Evolutionary conservation across 2,888 invertebrate species (phyloP).

Genomic region (Leptinotarsa peninsularis): DNA sequence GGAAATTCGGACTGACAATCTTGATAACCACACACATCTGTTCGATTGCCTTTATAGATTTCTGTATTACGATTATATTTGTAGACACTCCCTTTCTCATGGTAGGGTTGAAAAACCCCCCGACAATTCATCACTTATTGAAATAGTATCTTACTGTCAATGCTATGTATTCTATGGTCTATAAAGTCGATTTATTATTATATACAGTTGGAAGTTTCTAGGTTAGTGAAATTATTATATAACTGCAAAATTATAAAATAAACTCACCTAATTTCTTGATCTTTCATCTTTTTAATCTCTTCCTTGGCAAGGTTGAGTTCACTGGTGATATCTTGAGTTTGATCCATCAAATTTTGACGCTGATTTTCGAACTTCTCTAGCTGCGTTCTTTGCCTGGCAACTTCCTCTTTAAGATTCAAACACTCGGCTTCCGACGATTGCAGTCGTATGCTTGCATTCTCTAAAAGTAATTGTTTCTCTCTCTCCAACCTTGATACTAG

Average conservation of each 20-base stretch:
- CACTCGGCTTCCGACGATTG: constrained; percentile 78
- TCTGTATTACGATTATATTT: no score
- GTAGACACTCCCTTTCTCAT: no score
- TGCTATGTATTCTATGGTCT: no score
- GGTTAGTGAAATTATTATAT: neutral
- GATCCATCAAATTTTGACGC: constrained; percentile 69
- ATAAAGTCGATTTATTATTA: no score
- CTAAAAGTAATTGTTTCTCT: constrained; percentile 82
- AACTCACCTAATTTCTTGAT: constrained; percentile 62
- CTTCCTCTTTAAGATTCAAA: constrained; percentile 74
- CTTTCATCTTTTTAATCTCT: constrained; percentile 58
- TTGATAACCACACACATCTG: no score
- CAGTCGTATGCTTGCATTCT: constrained; percentile 79
- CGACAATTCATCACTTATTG: no score
- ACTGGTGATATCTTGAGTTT: constrained; percentile 70
- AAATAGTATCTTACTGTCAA: no score
- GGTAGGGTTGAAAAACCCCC: no score
- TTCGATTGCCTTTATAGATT: no score
- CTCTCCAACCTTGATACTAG: constrained; percentile 85
- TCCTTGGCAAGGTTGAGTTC: constrained; percentile 69
- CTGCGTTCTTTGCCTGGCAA: constrained; percentile 72
- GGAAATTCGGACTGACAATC: no score
- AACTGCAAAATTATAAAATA: neutral
- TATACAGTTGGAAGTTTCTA: neutral
- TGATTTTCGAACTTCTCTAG: constrained; percentile 74